Base-by-base conservation (phyloP, 2,797 vertebrate species). In the Ctenopoma multispine region DNA sequence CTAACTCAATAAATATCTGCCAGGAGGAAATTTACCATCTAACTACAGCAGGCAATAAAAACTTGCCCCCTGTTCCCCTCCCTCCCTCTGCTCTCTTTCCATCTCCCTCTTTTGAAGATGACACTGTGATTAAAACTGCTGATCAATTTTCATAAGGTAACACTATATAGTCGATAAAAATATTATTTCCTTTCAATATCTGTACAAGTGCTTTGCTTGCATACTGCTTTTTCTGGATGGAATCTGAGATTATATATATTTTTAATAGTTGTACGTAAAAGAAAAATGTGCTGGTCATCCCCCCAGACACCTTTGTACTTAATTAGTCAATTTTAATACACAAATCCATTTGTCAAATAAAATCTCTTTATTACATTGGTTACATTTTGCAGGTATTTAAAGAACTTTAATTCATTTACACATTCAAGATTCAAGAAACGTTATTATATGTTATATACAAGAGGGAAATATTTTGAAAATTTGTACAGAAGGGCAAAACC, bases 1-100 rank as follows among this genome's bases (percentile, higher is more conserved):
- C 93, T 92, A 92, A 95, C 93, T 94, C 93, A 92, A 94, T 95
- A 93, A 93, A 94, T 93, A 93, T 92, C 92, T 93, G 91, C 92
- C 90, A 88, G 84, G 83, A 92, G 91, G 90, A 92, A 93, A 93
- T 95, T 92, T 94, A 94, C 92, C 93, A 94, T 94, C 93, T 92
- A 89, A 92, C 91, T 92, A 90, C 91, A 84, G 89, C 87, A 83
- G 89, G 92, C 92, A 91, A 92, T 93, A 94, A 94, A 93, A 87
- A 86, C 85, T 76, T 77, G 34, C 86, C 88, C 87, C 82, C 75
- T 83, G 65, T 81, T 62, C 67, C 38, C 57, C 71, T 34, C 63
- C 72, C 55, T 20, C 61, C 23, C 63, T 62, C 29, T 23, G 27
- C 75, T 75, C 69, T 41, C 68, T 27, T 77, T 77, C 81, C 71